Conservation (phyloP, 2,888 invertebrate genomes). For the Volucella bombylans region DNA sequence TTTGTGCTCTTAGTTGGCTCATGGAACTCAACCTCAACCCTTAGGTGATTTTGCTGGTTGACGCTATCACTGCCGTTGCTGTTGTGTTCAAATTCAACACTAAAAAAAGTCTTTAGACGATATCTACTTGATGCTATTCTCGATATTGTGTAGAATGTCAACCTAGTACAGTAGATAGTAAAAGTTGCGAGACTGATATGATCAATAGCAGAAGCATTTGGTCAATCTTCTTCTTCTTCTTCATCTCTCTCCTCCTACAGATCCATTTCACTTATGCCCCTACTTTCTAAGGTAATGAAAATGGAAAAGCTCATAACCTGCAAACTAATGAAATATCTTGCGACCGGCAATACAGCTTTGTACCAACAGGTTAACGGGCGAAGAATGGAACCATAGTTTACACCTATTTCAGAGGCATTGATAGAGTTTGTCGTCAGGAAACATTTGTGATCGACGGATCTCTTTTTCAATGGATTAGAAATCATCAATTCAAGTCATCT, state of each 20-base stretch:
- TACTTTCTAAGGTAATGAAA: not conserved
- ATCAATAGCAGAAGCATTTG: not conserved
- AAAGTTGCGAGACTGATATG: not conserved
- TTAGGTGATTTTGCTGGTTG: slow-evolving; percentile 62
- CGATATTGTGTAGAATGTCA: slow-evolving; percentile 1
- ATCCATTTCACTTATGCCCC: not conserved
- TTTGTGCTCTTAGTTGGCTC: slow-evolving; percentile 31
- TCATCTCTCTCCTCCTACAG: not conserved
- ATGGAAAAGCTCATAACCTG: no score
- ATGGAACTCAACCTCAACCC: slow-evolving; percentile 55
- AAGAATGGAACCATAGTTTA: no score
- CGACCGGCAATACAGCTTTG: no score
- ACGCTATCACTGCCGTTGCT: slow-evolving; percentile 36
- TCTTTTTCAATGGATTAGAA: no score
- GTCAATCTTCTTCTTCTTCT: not conserved
- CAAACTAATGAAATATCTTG: no score
- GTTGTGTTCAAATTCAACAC: not conserved
- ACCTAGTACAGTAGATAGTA: slow-evolving; percentile 8
- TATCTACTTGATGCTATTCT: slow-evolving; percentile 55
- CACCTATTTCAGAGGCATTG: no score
- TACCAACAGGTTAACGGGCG: no score
- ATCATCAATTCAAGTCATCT: no score
- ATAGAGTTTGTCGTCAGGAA: no score
- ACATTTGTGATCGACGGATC: no score
- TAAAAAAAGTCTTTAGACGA: slow-evolving; percentile 40